Percentiles rank a stretch among this genome's conserved stretches.
Conservation (phyloP, 2,797 vertebrate genomes). For the Heterohyrax brucei region DNA sequence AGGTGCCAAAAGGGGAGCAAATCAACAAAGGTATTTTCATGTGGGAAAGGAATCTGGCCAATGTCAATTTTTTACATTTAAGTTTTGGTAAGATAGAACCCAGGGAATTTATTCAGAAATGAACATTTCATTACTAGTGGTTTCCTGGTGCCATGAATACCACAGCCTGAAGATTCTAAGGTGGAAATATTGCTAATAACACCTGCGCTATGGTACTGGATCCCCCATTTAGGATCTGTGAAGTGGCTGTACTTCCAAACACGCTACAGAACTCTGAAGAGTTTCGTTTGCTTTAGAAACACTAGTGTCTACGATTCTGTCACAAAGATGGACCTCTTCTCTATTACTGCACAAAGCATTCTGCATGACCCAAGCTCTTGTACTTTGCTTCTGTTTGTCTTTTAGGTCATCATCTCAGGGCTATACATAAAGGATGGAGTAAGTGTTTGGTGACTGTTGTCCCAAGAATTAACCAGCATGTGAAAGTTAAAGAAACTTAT, state of each 20-base stretch:
- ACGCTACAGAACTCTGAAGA: neutral
- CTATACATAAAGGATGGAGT: neutral
- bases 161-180: constrained; percentile 7
- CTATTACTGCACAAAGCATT: neutral
- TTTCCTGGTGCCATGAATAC: neutral
- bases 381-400: neutral
- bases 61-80: neutral
- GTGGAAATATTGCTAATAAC: neutral
- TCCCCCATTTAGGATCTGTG: neutral
- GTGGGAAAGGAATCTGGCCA: constrained; percentile 6
- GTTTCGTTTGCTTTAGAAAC: constrained; percentile 53
- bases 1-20: neutral
- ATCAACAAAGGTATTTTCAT: neutral
- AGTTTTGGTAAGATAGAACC: neutral
- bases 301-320: neutral
- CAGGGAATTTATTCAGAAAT: constrained; percentile 3
- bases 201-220: neutral
- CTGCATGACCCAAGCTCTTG: neutral
- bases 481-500: constrained; percentile 38
- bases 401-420: neutral
- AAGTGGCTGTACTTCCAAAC: neutral
- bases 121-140: neutral
- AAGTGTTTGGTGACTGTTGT: neutral
- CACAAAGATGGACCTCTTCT: constrained; percentile 23
- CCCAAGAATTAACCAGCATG: neutral